Percentiles rank a stretch among this genome's conserved stretches.
phyloP scores from a whole-genome alignment of 2,113 vertebrate genomes.

The Gadus macrocephalus region DNA sequence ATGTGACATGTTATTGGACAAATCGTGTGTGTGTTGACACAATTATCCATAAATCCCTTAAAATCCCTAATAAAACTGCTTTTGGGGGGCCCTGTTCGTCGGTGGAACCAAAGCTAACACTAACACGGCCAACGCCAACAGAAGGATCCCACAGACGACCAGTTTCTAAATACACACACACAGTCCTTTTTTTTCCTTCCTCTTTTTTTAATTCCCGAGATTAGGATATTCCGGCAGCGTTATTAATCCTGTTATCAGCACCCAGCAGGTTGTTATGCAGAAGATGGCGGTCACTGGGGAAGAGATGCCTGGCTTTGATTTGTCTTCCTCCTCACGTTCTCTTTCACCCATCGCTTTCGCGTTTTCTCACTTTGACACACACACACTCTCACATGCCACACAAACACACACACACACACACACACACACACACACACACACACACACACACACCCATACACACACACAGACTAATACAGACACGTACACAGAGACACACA shows the following conservation, averaged over 20 bases:
- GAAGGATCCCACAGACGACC: conserved; percentile 72
- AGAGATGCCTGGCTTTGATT: conserved; percentile 45
- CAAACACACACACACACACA: conserved; percentile 6
- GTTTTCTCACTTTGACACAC: conserved; percentile 9
- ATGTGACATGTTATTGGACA: too few species aligned
- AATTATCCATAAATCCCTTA: too few species aligned
- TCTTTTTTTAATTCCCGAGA: conserved; percentile 87
- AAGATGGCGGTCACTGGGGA: conserved; percentile 82
- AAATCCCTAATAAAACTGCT: too few species aligned
- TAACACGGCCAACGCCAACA: too few species aligned
- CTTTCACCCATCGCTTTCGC: background rate
- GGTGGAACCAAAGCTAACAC: too few species aligned
- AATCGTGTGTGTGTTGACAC: too few species aligned
- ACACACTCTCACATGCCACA: conserved; percentile 14
- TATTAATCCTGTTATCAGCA: conserved; percentile 99
- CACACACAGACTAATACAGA: background rate
- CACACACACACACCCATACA: conserved; percentile 6
- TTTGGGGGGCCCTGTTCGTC: too few species aligned
- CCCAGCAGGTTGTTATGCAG: conserved; percentile 91
- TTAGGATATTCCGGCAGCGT: conserved; percentile 84
- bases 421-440: conserved; percentile 13
- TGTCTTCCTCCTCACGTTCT: conserved; percentile 20
- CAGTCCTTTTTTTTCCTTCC: conserved; percentile 63
- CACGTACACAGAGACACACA: background rate
- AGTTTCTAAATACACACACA: conserved; percentile 92